A percentile compares a stretch with the other conserved stretches of the same genome.
Evolutionary conservation across 2,113 vertebrate genomes (phyloP).

Genomic region (Lanius collurio): DNA sequence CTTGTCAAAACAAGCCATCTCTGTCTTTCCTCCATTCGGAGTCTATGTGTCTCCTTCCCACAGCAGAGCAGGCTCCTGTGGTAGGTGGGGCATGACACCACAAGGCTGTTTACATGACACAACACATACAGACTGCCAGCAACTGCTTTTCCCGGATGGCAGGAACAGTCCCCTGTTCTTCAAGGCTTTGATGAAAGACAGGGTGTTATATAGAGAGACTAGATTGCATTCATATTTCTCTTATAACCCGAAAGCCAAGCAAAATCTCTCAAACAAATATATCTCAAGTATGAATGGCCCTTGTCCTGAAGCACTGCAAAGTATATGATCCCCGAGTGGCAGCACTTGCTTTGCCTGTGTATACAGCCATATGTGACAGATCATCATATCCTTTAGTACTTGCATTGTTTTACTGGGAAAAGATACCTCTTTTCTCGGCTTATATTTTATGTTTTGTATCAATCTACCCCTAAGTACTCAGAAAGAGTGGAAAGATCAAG

Average conservation of each 20-base stretch:
- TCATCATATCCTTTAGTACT: not conserved
- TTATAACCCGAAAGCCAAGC: not conserved
- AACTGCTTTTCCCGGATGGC: not conserved
- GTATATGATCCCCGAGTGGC: not conserved
- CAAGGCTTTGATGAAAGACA: not conserved
- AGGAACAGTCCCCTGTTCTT: not conserved
- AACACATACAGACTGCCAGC: not conserved
- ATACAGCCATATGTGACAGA: rapidly evolving
- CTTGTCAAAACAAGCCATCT: not conserved
- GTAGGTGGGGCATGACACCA: not conserved
- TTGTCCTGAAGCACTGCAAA: not conserved
- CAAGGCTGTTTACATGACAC: not conserved
- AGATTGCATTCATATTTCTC: not conserved
- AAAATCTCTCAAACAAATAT: not conserved
- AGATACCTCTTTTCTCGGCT: not conserved
- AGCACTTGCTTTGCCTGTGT: not conserved
- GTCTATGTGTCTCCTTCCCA: not conserved
- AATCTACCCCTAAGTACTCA: not conserved
- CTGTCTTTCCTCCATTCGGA: not conserved
- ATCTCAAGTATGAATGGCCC: not conserved
- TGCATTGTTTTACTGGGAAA: not conserved
- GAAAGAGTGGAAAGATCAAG: not conserved
- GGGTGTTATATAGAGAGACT: not conserved
- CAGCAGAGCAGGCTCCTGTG: not conserved
- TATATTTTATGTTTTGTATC: not conserved